A percentile compares a stretch with the other conserved stretches of the same genome.
These are phyloP conservation scores for Sceliomorpha sp. DNA, from an alignment of 2,888 invertebrate species.

Conservation along the genomic window DNA sequence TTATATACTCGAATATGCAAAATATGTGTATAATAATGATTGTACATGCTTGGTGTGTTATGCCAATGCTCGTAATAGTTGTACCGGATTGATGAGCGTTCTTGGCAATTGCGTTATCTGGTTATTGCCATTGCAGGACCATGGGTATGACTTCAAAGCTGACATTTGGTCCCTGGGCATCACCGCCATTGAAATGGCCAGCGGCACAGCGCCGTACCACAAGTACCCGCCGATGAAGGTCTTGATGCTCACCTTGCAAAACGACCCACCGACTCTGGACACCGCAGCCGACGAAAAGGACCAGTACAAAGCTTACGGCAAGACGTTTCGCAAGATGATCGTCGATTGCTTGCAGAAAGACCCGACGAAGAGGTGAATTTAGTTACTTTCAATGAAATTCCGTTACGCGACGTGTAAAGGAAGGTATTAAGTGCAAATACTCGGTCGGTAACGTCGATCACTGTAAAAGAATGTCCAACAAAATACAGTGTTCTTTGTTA, in stretches of 20 bases:
- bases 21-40: no score
- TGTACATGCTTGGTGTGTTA: no score
- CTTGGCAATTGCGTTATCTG: no score
- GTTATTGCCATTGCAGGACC: constrained; percentile 83
- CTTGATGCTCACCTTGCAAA: constrained; percentile 97
- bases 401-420: constrained; percentile 1
- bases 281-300: constrained; percentile 97
- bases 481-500: no score
- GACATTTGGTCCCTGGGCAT: constrained; percentile 97
- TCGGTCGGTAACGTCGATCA: no score
- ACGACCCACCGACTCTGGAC: constrained; percentile 98
- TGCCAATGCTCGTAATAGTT: no score
- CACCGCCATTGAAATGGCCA: constrained; percentile 99
- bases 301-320: constrained; percentile 98
- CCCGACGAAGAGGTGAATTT: constrained; percentile 92
- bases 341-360: constrained; percentile 98
- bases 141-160: constrained; percentile 99
- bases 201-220: constrained; percentile 98
- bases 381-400: no score
- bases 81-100: no score
- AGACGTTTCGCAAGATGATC: constrained; percentile 98
- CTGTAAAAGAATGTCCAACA: no score
- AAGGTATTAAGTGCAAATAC: no score
- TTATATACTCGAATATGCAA: no score
- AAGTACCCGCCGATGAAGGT: constrained; percentile 99